These are phyloP conservation scores for Scelioninae gen. 1 DNA, from an alignment of 2,888 invertebrate genomes.

Conservation along the genomic window DNA sequence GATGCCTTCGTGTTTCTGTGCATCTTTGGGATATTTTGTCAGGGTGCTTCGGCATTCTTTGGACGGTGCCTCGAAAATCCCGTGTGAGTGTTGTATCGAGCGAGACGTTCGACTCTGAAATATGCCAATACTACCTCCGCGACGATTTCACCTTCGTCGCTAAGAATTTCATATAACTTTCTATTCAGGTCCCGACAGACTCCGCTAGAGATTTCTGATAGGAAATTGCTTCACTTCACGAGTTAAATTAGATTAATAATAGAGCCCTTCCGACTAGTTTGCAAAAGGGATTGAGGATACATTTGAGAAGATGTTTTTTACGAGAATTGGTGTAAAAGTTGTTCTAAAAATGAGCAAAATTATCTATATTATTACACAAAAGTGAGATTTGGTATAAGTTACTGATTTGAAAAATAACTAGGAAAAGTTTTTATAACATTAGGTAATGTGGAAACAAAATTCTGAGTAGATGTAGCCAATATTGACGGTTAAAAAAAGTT, in stretches of 20 bases:
- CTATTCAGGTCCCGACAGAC: constrained; percentile 77
- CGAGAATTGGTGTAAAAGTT: constrained; percentile 9
- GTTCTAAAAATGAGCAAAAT: too few relatives aligned
- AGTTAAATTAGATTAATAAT: constrained; percentile 63
- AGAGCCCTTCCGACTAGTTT: constrained; percentile 19
- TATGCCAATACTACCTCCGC: constrained; percentile 65
- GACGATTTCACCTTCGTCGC: constrained; percentile 73
- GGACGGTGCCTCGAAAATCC: constrained; percentile 47
- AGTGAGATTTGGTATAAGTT: too few relatives aligned
- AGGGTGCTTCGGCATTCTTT: constrained; percentile 46
- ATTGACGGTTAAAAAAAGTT: too few relatives aligned
- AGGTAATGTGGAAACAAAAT: too few relatives aligned
- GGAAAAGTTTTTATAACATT: too few relatives aligned
- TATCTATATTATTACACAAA: too few relatives aligned
- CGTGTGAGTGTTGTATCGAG: constrained; percentile 60
- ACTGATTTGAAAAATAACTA: too few relatives aligned
- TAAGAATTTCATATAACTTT: constrained; percentile 79
- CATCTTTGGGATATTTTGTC: constrained; percentile 63
- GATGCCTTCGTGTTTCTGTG: constrained; percentile 38
- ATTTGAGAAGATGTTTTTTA: constrained; percentile 40
- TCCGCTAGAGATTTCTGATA: constrained; percentile 71
- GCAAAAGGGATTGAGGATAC: background rate
- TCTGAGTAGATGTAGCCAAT: too few relatives aligned
- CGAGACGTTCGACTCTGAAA: constrained; percentile 53
- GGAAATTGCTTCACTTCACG: constrained; percentile 64